These are phyloP conservation scores for Leptinotarsa lineolata DNA, from an alignment of 1,140 invertebrate genomes.

Conservation along the genomic window DNA sequence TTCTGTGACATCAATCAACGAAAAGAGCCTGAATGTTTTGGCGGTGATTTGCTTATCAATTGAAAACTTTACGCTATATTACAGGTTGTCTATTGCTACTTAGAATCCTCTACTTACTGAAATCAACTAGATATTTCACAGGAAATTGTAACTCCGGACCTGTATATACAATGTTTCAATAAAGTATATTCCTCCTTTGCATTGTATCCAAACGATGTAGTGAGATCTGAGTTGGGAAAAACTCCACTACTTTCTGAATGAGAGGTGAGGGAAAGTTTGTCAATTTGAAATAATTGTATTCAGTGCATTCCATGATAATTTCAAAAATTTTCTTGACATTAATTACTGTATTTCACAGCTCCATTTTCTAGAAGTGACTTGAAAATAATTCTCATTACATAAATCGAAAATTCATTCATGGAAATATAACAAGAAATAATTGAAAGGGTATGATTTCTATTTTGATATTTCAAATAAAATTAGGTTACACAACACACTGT, in stretches of 20 bases:
- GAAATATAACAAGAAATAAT: no score
- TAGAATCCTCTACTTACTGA: background rate
- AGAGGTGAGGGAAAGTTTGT: no score
- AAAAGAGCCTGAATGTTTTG: constrained; percentile 1
- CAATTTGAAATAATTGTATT: no score
- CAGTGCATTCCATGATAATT: no score
- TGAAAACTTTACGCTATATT: background rate
- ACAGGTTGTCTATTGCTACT: background rate
- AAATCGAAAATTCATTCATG: no score
- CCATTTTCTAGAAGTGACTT: no score
- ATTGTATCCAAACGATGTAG: background rate
- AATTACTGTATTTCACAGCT: no score
- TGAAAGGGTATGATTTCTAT: no score
- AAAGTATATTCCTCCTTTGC: background rate
- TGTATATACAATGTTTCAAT: background rate
- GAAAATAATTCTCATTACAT: no score
- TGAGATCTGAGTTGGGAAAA: background rate
- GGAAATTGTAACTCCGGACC: background rate
- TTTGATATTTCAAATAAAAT: no score
- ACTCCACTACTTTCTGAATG: background rate
- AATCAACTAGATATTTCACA: background rate
- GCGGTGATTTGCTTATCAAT: constrained; percentile 1
- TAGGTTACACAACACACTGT: no score
- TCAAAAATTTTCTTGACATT: no score
- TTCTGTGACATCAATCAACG: background rate